Conservation (phyloP, 2,113 vertebrate species). For the Tapirus terrestris region DNA sequence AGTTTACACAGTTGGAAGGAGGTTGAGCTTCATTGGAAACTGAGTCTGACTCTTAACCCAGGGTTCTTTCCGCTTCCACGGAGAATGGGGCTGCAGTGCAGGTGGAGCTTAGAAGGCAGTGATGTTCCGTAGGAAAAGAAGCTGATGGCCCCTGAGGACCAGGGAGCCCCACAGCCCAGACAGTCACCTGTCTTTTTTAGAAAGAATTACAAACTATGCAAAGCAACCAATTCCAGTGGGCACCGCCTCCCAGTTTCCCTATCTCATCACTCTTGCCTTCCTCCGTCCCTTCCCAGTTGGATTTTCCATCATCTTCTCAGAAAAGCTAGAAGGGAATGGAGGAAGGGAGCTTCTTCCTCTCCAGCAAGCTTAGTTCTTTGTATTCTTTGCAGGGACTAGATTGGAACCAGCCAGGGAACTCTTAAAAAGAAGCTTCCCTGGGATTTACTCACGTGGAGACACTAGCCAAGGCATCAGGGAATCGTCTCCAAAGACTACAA, state of each 20-base stretch:
- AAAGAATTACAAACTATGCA: background rate
- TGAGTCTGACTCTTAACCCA: background rate
- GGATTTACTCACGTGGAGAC: background rate
- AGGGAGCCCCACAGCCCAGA: background rate
- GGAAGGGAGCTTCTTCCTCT: background rate
- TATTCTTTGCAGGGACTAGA: background rate
- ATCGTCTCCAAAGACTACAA: background rate
- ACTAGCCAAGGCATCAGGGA: background rate
- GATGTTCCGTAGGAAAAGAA: background rate
- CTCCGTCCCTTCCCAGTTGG: background rate
- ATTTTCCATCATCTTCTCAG: background rate
- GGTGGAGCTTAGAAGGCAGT: background rate
- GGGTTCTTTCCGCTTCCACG: background rate
- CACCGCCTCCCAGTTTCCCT: background rate
- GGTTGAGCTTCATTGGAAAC: background rate
- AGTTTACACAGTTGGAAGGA: background rate
- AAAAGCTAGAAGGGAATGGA: background rate
- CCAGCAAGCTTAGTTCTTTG: background rate
- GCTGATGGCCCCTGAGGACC: background rate
- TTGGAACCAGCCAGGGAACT: background rate
- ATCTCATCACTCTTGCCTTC: background rate
- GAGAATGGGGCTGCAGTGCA: rapidly evolving
- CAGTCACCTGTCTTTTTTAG: background rate
- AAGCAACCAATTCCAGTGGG: background rate
- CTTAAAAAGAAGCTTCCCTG: background rate